Base-by-base conservation (phyloP, 2,797 vertebrate genomes). In the Clarias fuscus region DNA sequence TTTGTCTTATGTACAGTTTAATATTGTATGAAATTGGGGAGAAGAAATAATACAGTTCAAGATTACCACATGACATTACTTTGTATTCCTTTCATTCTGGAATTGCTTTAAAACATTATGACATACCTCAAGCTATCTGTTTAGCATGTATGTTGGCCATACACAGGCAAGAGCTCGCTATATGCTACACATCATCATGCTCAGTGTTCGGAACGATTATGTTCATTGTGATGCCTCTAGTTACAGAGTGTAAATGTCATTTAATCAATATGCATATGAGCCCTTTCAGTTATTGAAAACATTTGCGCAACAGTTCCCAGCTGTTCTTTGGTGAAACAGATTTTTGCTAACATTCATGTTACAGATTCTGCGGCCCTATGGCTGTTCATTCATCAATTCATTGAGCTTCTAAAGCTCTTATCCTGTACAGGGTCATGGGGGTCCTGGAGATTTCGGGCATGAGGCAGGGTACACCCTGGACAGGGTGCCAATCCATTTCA, bases 1-100 rank as follows among this genome's bases (percentile, higher is more conserved):
- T 81, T 88, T 88, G 82, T 86, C 71, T 61, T 73, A 15, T 84
- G 78, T 85, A 76, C 82, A 75, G 72, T 86, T 89, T 85, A 71
- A 79, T 59, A 84, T 84, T 84, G 72, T 72, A 71, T 84, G 13
- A 71, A 71, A 40, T 77, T n/a, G 27, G n/a, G 62, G 24, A 62
- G 33, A 83, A 68, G 20, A 24, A 73, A 75, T 72, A 78, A 82
- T 84, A 85, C 68, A 87, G 83, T 18, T 53, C 11, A 56, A 80
- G 61, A 82, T 59, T 40, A 77, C 40, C 40, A 85, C 48, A 59
- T 27, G 48, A 7, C 22, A 37, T 43, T 56, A 64, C 43, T 73
- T 65, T 82, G 83, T 82, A 73, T 81, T 40, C 68, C 64, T 83
- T 76, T 78, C 22, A 67, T 77, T 71, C 43, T 77, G 15, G 7